Percentiles rank a stretch among this genome's conserved stretches.
Evolutionary conservation across 2,888 invertebrate species (phyloP).

Genomic region (Pyralis farinalis): DNA sequence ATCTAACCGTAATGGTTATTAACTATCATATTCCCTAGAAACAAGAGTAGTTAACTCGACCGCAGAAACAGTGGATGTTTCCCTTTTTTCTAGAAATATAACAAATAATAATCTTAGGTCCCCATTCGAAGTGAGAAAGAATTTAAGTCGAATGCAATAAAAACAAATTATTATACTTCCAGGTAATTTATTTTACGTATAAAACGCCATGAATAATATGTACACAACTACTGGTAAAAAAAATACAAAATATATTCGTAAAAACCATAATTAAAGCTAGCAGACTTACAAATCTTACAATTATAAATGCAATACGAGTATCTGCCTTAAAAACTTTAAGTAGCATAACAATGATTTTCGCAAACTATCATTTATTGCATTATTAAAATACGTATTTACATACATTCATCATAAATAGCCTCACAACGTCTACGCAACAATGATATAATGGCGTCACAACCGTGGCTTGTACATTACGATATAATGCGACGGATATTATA

Average conservation of each 20-base stretch:
- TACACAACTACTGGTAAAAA: conserved; percentile 15
- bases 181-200: conserved; percentile 14
- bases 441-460: conserved; percentile 37
- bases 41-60: too few relatives aligned
- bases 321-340: neutral
- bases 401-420: conserved; percentile 22
- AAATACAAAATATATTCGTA: conserved; percentile 9
- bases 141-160: too few relatives aligned
- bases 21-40: too few relatives aligned
- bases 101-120: too few relatives aligned
- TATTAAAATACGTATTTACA: conserved; percentile 16
- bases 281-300: conserved; percentile 14
- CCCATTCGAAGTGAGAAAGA: too few relatives aligned
- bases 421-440: conserved; percentile 24
- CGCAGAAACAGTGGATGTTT: too few relatives aligned
- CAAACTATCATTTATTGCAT: conserved; percentile 13
- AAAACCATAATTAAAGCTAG: conserved; percentile 19
- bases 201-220: conserved; percentile 14
- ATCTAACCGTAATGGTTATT: too few relatives aligned
- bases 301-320: conserved; percentile 14
- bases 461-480: conserved; percentile 29
- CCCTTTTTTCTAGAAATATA: too few relatives aligned
- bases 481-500: conserved; percentile 12
- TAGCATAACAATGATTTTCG: conserved; percentile 10
- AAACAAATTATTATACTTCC: neutral